Evolutionary conservation across 2,888 invertebrate species (phyloP).

Genomic region (Octonoba sinensis): DNA sequence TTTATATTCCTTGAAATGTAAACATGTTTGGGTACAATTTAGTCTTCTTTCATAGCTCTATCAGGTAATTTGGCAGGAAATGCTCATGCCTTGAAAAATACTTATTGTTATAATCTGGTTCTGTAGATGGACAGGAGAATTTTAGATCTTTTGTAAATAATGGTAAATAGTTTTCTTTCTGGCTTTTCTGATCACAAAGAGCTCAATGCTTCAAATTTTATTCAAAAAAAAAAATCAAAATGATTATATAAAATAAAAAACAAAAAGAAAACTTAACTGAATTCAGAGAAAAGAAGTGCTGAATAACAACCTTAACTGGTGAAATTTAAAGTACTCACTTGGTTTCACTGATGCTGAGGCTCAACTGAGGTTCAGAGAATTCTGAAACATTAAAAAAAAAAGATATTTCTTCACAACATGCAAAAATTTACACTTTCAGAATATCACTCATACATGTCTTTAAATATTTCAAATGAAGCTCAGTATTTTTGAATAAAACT

Average conservation of each 20-base stretch:
- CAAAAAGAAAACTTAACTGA: neutral
- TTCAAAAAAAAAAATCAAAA: neutral
- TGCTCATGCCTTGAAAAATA: too few relatives aligned
- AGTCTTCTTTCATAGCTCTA: too few relatives aligned
- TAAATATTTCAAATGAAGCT: neutral
- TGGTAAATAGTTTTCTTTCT: too few relatives aligned
- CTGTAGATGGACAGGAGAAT: too few relatives aligned
- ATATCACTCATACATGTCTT: neutral
- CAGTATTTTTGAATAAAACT: neutral
- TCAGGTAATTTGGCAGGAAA: too few relatives aligned
- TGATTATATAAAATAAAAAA: neutral
- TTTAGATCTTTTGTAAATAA: too few relatives aligned
- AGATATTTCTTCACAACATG: neutral
- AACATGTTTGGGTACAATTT: too few relatives aligned
- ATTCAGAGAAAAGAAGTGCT: neutral
- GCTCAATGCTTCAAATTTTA: too few relatives aligned
- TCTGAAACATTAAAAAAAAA: slow-evolving; percentile 13
- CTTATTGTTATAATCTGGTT: neutral
- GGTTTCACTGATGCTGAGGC: slow-evolving; percentile 36
- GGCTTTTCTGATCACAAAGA: too few relatives aligned
- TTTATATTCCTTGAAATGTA: too few relatives aligned
- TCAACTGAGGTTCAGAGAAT: slow-evolving; percentile 20
- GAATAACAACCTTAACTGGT: neutral
- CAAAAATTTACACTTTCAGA: neutral
- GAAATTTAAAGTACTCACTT: slow-evolving; percentile 34